Base-by-base conservation (phyloP, 1,140 invertebrate genomes). In the Saccostrea echinata region DNA sequence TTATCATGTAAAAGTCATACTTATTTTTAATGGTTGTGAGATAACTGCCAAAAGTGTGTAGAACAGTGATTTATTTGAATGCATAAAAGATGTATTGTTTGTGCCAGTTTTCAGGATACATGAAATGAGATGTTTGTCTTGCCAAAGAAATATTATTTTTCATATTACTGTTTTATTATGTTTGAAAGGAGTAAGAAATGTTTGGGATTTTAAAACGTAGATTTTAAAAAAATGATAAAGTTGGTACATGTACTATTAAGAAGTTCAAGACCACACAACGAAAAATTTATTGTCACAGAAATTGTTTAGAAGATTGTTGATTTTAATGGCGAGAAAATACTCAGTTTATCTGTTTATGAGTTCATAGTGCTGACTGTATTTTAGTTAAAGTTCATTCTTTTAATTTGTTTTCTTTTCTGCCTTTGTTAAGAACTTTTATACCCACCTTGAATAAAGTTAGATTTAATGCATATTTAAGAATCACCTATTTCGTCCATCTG, bases 1-100 rank as follows among this genome's bases (percentile, higher is more conserved):
- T 27, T 76, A 76, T 76, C 68, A 76, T 76, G 16, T 76, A 16
- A 64, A 33, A 76, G 24, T 76, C 27, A 16, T 76, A 76, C 27
- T 11, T 76, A 33, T 33, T 76, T 76, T 30, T 76, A 9, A 24
- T 64, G 68, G 27, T 76, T 33, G 68, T 76, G 27, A 71, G 64
- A 57, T 57, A 57, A 57, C 21, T 16, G 21, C 55, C 13, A 57
- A 57, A 21, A 18, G 55, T 1, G 21, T 0, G 55, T 61, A 21
- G n/a, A n/a, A 21, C 21, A 18, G 55, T 6, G 55, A n/a, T 61
- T 61, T 61, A 61, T 61, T 57, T 18, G 18, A 61, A 21, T 61
- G 21, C 18, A 4, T 61, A 16, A 21, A n/a, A 21, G 55, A 21
- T 3, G 4, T n/a, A 61, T 18, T 21, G n/a, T 6, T 61, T 3